A percentile compares a stretch with the other conserved stretches of the same genome.
Conservation (phyloP, 2,888 invertebrate genomes). For the Pocota personata region DNA sequence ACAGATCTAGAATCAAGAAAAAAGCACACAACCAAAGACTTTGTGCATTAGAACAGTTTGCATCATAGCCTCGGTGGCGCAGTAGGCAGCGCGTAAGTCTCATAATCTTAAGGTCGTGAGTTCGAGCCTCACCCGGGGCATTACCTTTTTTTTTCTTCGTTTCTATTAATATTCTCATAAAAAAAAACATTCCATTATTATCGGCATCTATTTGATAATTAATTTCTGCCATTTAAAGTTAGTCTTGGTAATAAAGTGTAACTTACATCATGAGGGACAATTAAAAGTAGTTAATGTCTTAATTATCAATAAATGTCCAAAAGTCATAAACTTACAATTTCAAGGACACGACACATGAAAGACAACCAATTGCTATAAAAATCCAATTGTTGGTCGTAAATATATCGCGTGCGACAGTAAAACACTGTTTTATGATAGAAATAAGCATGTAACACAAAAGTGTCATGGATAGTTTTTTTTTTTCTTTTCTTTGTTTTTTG, state of each 20-base stretch:
- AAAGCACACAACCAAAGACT: background rate
- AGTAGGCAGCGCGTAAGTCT: constrained; percentile 81
- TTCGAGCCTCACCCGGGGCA: constrained; percentile 81
- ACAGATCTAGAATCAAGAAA: background rate
- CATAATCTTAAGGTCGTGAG: constrained; percentile 81
- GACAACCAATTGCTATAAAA: constrained; percentile 8
- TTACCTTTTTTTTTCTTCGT: constrained; percentile 65
- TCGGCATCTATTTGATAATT: background rate
- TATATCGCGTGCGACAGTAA: background rate
- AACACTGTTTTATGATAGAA: background rate
- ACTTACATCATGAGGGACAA: background rate
- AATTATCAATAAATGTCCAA: background rate
- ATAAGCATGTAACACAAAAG: constrained; percentile 3
- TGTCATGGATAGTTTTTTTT: background rate
- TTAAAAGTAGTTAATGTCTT: background rate
- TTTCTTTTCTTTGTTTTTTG: no score
- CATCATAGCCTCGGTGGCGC: constrained; percentile 78
- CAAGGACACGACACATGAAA: constrained; percentile 17
- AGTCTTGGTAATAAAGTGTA: background rate
- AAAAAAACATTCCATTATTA: background rate
- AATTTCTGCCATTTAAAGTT: background rate
- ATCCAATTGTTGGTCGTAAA: constrained; percentile 20
- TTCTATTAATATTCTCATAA: background rate
- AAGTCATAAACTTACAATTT: constrained; percentile 1
- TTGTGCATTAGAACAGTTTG: background rate